A percentile compares a stretch with the other conserved stretches of the same genome.
Conservation (phyloP, 35 echinoderm and acorn worm genomes). For the Diadema setosum region DNA sequence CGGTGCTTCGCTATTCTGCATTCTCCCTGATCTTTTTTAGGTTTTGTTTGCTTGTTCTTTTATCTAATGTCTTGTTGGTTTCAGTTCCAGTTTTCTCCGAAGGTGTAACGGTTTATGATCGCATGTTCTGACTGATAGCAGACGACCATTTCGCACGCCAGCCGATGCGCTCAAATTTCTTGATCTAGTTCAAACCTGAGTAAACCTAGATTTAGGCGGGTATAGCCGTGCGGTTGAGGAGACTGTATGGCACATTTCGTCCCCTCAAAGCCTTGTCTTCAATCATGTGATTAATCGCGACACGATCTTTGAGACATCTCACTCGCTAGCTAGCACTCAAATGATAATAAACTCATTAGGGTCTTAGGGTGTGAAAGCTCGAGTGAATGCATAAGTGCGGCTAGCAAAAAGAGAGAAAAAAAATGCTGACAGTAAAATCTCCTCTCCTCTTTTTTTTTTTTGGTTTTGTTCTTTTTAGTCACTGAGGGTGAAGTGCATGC, state of each 20-base stretch:
- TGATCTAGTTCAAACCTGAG: conserved; percentile 10
- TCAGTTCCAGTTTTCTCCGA: too few relatives aligned
- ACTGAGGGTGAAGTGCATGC: too few relatives aligned
- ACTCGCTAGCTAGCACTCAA: conserved; percentile 1
- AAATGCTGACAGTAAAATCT: too few relatives aligned
- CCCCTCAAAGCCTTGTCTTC: not conserved
- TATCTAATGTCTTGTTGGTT: too few relatives aligned
- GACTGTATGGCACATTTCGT: not conserved
- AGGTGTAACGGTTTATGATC: too few relatives aligned
- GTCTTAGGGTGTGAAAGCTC: not conserved
- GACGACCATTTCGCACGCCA: not conserved
- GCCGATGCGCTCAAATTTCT: not conserved
- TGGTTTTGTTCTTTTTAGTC: too few relatives aligned
- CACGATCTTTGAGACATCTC: conserved; percentile 5
- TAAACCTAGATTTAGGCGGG: not conserved
- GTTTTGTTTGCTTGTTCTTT: too few relatives aligned
- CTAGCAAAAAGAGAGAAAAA: too few relatives aligned
- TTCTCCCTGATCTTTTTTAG: too few relatives aligned
- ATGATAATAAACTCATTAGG: not conserved
- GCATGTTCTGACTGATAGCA: too few relatives aligned
- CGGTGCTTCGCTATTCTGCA: too few relatives aligned
- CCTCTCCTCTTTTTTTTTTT: too few relatives aligned
- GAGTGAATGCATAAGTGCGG: not conserved
- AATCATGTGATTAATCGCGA: conserved; percentile 16
- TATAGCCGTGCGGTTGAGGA: not conserved